Percentiles rank a stretch among this genome's conserved stretches.
phyloP scores from a whole-genome alignment of 2,797 vertebrate genomes.

The Hemitrygon akajei region DNA sequence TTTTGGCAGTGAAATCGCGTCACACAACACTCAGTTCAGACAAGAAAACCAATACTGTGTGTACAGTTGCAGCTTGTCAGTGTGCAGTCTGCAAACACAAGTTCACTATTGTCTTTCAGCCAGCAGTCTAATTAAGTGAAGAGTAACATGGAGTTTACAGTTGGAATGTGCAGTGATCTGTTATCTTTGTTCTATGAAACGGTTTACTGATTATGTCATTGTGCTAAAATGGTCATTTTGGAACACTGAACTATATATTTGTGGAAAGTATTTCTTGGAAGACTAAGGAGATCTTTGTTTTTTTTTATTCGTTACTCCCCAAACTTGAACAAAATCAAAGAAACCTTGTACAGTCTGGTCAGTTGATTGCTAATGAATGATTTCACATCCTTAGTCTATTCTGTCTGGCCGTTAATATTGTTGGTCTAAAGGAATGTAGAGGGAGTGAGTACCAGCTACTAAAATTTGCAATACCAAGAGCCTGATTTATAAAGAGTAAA shows the following conservation, averaged over 20 bases:
- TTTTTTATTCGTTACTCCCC: neutral
- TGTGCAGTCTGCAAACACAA: conserved; percentile 10
- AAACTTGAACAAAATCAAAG: neutral
- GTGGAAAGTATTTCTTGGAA: neutral
- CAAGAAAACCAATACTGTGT: neutral
- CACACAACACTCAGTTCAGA: neutral
- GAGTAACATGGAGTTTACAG: neutral
- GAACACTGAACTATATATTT: neutral
- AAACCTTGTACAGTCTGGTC: conserved; percentile 18
- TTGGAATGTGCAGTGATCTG: neutral
- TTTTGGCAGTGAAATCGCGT: neutral
- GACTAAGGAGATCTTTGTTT: conserved; percentile 24
- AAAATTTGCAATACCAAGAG: neutral
- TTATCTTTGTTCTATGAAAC: conserved; percentile 25
- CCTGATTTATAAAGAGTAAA: neutral
- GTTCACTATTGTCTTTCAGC: conserved; percentile 23
- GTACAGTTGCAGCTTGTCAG: neutral
- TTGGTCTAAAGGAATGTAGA: neutral
- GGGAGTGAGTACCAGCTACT: neutral
- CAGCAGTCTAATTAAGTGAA: neutral
- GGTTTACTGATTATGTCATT: neutral
- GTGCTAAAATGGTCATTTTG: neutral
- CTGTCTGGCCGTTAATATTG: no score
- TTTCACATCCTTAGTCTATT: conserved; percentile 9
- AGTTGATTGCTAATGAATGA: neutral